Evolutionary conservation across 2,113 vertebrate genomes (phyloP).

Genomic region (Bufo gargarizans): DNA sequence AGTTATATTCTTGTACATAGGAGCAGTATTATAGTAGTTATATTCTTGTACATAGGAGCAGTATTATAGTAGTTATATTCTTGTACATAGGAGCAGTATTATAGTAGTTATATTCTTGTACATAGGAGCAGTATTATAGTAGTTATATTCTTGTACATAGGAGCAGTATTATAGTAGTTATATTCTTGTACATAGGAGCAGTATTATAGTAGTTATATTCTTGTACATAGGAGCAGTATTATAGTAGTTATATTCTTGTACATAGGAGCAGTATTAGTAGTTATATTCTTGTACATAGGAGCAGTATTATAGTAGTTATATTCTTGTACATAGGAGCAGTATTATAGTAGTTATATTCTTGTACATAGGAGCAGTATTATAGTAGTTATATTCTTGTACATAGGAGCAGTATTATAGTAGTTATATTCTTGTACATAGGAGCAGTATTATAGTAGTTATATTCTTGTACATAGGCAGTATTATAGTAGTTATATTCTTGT

Average conservation of each 20-base stretch:
- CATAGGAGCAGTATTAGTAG: not conserved
- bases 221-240: not conserved
- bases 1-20: not conserved
- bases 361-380: not conserved
- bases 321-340: not conserved
- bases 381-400: not conserved
- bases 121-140: not conserved
- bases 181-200: slow-evolving; percentile 11
- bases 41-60: too few relatives aligned
- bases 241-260: slow-evolving; percentile 19
- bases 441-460: not conserved
- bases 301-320: slow-evolving; percentile 18
- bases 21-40: too few relatives aligned
- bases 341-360: slow-evolving; percentile 13
- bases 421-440: not conserved
- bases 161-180: slow-evolving; percentile 9
- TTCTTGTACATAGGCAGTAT: not conserved
- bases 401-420: not conserved
- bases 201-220: slow-evolving; percentile 16
- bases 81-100: not conserved
- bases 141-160: not conserved
- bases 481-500: not conserved
- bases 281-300: slow-evolving; percentile 1
- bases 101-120: too few relatives aligned
- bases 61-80: not conserved